Conservation (phyloP, 2,113 vertebrate genomes). For the zebrafish (Danio rerio) region DNA sequence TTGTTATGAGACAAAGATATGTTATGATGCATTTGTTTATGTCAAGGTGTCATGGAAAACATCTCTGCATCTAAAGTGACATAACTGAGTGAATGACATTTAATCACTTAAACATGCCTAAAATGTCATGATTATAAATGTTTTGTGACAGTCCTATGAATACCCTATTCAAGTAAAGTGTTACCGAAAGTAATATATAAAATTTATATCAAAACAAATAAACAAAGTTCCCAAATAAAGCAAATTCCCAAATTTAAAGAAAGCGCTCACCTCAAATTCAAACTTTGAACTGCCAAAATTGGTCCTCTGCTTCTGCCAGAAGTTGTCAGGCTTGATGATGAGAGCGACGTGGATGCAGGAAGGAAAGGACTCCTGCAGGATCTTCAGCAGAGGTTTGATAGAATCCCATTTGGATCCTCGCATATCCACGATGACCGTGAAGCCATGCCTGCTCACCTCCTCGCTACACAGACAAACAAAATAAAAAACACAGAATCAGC, state of each 20-base stretch:
- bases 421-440: conserved; percentile 99
- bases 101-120: no score
- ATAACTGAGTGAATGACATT: no score
- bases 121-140: no score
- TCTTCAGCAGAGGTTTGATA: conserved; percentile 97
- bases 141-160: no score
- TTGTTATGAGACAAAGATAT: no score
- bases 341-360: conserved; percentile 95
- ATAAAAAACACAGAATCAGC: not conserved
- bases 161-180: no score
- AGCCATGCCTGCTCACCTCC: conserved; percentile 95
- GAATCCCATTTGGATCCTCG: conserved; percentile 99
- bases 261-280: conserved; percentile 92
- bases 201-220: not conserved
- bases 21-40: no score
- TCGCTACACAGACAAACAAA: conserved; percentile 79
- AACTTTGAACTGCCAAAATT: conserved; percentile 99
- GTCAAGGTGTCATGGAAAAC: no score
- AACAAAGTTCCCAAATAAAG: not conserved
- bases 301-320: conserved; percentile 82
- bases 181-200: no score
- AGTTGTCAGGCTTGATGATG: no score
- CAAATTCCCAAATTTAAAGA: not conserved
- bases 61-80: no score
- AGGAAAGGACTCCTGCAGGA: conserved; percentile 96